Percentiles rank a stretch among this genome's conserved stretches.
These are phyloP conservation scores for Acromyrmex echinatior DNA, from an alignment of 1,140 invertebrate genomes.

Conservation along the genomic window DNA sequence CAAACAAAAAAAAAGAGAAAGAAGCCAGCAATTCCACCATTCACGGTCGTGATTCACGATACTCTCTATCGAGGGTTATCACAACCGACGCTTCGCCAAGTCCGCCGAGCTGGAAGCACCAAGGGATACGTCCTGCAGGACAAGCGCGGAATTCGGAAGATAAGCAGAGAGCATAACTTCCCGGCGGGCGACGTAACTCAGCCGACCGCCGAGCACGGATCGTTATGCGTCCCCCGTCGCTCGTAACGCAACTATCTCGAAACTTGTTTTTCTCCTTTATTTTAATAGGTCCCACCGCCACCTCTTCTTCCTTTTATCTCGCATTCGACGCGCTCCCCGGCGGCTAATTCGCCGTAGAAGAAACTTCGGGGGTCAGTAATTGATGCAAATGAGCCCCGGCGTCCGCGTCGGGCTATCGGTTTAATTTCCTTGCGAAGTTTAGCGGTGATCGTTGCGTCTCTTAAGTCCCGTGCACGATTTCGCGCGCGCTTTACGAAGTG, in stretches of 20 bases:
- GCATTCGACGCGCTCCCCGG: conserved; percentile 80
- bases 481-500: conserved; percentile 44
- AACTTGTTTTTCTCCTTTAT: conserved; percentile 85
- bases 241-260: conserved; percentile 85
- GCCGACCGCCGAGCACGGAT: conserved; percentile 79
- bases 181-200: conserved; percentile 80
- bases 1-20: background rate
- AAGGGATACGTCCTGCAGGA: conserved; percentile 75
- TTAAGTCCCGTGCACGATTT: conserved; percentile 1
- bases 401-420: conserved; percentile 70
- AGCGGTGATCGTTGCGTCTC: conserved; percentile 61
- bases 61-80: conserved; percentile 49
- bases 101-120: conserved; percentile 72
- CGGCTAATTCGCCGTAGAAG: conserved; percentile 81
- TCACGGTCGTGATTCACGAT: conserved; percentile 44
- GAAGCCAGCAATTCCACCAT: background rate
- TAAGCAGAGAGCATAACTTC: conserved; percentile 84
- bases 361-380: conserved; percentile 81
- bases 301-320: conserved; percentile 79
- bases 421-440: conserved; percentile 72
- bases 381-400: conserved; percentile 82
- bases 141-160: conserved; percentile 82
- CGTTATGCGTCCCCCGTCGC: conserved; percentile 85
- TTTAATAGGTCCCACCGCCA: conserved; percentile 80
- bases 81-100: conserved; percentile 57